Conservation (phyloP, 2,797 vertebrate genomes). For the Crypturellus tataupa region DNA sequence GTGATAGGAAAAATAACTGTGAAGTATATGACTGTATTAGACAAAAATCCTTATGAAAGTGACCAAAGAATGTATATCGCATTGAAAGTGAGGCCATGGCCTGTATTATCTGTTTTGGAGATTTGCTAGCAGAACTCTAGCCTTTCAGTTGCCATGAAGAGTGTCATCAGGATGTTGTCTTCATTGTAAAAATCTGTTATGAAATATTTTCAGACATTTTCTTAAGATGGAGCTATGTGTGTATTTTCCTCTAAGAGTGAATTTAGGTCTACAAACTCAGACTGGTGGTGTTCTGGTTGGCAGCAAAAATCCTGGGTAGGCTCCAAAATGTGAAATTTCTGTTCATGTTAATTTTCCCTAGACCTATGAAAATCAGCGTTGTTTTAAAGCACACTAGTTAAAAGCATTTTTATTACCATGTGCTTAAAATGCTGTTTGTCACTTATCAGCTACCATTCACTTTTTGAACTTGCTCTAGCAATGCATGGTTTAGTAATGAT, state of each 20-base stretch:
- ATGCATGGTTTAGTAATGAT: constrained; percentile 6
- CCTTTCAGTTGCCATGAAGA: background rate
- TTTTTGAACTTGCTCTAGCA: background rate
- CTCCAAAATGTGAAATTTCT: background rate
- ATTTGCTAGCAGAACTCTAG: background rate
- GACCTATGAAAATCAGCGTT: background rate
- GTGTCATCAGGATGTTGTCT: background rate
- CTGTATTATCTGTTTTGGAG: background rate
- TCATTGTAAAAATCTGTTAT: background rate
- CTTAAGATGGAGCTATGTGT: background rate
- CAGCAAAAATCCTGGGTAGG: background rate
- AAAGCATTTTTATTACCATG: constrained; percentile 36
- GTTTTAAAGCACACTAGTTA: constrained; percentile 8
- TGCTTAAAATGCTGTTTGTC: constrained; percentile 31
- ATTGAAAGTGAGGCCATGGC: background rate
- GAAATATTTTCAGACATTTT: background rate
- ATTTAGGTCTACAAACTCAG: background rate
- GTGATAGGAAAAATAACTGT: background rate
- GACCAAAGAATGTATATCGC: fast-evolving
- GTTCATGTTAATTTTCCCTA: background rate
- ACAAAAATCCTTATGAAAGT: background rate
- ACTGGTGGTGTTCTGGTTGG: background rate
- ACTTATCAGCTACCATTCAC: constrained; percentile 7
- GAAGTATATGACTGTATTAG: background rate
- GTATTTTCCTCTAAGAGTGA: background rate